A percentile compares a stretch with the other conserved stretches of the same genome.
Conservation (phyloP, 2,113 vertebrate genomes). For the Cygnus buccinator region DNA sequence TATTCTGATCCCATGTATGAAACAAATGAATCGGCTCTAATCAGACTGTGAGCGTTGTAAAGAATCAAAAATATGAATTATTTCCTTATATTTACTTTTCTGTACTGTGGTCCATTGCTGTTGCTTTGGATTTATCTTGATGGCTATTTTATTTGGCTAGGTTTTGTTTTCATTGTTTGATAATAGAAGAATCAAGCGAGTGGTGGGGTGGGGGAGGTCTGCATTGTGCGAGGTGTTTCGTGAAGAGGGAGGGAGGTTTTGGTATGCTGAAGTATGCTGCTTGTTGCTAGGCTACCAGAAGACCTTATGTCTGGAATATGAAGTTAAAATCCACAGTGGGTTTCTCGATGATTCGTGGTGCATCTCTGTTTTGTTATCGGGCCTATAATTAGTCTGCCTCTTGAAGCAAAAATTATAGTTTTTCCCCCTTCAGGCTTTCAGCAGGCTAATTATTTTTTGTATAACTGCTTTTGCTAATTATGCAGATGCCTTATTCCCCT, state of each 20-base stretch:
- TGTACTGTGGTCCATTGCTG: neutral
- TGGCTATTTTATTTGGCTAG: neutral
- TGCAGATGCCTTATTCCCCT: slow-evolving; percentile 64
- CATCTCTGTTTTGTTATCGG: slow-evolving; percentile 36
- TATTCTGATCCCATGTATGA: neutral
- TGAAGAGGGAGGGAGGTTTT: slow-evolving; percentile 47
- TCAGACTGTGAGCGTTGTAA: neutral
- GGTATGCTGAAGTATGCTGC: slow-evolving; percentile 45
- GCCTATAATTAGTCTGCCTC: slow-evolving; percentile 72
- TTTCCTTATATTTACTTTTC: neutral
- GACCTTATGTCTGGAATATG: slow-evolving; percentile 56
- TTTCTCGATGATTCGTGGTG: slow-evolving; percentile 51
- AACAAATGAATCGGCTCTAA: neutral
- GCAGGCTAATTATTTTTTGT: slow-evolving; percentile 73
- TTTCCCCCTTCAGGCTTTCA: slow-evolving; percentile 60
- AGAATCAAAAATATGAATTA: neutral
- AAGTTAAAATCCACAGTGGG: slow-evolving; percentile 61
- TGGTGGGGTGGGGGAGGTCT: neutral
- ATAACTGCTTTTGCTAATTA: slow-evolving; percentile 70
- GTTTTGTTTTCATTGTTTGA: neutral
- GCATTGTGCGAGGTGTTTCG: slow-evolving; percentile 42
- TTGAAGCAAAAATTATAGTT: slow-evolving; percentile 76
- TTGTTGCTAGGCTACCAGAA: slow-evolving; percentile 80
- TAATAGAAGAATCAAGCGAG: neutral
- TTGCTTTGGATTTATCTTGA: neutral